phyloP scores from a whole-genome alignment of 2,113 vertebrate species.

The Ophiodon elongatus region DNA sequence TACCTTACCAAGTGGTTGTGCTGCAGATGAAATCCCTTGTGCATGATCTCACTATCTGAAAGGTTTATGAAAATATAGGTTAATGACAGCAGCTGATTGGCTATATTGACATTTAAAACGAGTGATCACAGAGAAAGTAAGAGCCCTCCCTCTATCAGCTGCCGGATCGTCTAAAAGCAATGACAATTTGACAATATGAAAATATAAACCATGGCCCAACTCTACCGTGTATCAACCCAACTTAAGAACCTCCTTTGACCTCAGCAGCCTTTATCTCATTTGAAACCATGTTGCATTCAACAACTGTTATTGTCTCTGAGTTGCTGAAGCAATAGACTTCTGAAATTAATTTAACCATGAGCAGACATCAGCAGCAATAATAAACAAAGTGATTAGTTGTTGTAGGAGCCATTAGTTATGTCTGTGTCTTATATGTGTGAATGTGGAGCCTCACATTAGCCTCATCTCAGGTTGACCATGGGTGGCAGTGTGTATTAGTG shows the following conservation, averaged over 20 bases:
- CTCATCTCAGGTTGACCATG: no score
- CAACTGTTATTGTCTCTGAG: slow-evolving; percentile 10
- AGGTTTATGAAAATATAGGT: neutral
- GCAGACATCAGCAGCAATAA: slow-evolving; percentile 5
- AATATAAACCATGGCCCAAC: neutral
- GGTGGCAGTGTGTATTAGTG: no score
- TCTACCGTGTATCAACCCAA: neutral
- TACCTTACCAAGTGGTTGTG: neutral
- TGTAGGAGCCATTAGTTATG: no score
- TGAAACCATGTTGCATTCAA: neutral
- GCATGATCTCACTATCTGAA: neutral
- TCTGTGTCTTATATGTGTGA: no score
- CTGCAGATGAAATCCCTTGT: neutral
- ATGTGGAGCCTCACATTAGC: no score
- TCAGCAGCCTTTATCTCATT: neutral
- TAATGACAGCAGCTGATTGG: neutral
- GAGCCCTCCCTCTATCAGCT: neutral
- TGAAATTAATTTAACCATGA: neutral
- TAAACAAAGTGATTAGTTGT: slow-evolving; percentile 27
- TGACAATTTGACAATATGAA: no score
- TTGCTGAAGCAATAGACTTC: neutral
- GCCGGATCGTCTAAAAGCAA: neutral
- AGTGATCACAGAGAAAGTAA: neutral
- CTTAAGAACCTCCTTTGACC: neutral
- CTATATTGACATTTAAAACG: neutral